Evolutionary conservation across 1,140 invertebrate genomes (phyloP).

Genomic region (Calosoma granatense): DNA sequence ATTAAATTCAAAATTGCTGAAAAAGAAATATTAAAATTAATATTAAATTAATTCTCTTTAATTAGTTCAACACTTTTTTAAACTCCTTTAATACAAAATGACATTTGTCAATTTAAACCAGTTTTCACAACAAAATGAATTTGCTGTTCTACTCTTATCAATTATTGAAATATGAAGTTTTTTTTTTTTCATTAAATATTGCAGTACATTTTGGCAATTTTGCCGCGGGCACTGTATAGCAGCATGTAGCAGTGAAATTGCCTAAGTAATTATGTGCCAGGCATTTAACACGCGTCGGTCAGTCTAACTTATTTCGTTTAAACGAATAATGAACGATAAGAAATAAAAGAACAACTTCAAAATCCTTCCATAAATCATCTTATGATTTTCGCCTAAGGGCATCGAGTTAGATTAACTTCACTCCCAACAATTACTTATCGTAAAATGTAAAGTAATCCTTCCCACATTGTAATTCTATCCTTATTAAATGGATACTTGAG

Average conservation of each 20-base stretch:
- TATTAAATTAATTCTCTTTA: no score
- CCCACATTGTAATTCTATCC: no score
- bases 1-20: no score
- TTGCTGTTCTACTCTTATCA: background rate
- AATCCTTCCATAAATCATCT: background rate
- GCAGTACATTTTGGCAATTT: no score
- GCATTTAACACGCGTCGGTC: background rate
- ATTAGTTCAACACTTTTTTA: no score
- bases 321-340: background rate
- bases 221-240: no score
- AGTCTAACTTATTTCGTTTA: background rate
- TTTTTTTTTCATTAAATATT: background rate
- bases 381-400: background rate
- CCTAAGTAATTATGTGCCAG: background rate
- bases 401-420: background rate
- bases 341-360: background rate
- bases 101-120: no score
- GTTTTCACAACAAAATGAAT: background rate
- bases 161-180: background rate
- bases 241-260: background rate
- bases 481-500: no score
- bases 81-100: no score
- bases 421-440: no score
- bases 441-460: no score
- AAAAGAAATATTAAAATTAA: no score